These are phyloP conservation scores for Apotomis capreana DNA, from an alignment of 2,888 invertebrate genomes.

Conservation along the genomic window DNA sequence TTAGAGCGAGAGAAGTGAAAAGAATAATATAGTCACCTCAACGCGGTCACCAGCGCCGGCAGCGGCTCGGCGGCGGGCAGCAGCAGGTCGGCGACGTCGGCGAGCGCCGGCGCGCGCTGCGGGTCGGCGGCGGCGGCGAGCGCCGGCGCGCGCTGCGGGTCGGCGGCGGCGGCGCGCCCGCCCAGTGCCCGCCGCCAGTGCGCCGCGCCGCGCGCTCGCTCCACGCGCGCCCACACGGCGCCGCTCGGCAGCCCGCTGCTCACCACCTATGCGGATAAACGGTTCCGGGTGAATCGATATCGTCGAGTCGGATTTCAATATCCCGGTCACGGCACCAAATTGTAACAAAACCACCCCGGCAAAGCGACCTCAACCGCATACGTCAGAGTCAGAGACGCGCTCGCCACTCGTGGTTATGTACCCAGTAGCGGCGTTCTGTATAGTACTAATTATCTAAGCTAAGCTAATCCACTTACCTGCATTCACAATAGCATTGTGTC, in stretches of 20 bases:
- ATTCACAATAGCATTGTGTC: no score
- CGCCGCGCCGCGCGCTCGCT: conserved; percentile 87
- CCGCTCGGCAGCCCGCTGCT: conserved; percentile 86
- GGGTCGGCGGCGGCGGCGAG: conserved; percentile 84
- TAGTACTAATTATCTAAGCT: no score
- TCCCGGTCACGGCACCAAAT: background rate
- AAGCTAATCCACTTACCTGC: no score
- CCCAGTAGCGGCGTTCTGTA: no score
- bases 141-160: conserved; percentile 81
- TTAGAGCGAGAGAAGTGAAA: no score
- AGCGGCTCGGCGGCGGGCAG: conserved; percentile 85
- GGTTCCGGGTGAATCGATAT: background rate
- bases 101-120: conserved; percentile 86
- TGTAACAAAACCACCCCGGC: background rate
- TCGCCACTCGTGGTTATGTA: no score
- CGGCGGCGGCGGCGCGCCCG: conserved; percentile 84
- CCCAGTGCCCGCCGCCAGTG: conserved; percentile 86
- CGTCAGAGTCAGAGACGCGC: no score
- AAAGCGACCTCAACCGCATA: no score
- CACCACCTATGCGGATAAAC: conserved; percentile 50
- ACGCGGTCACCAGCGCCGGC: conserved; percentile 69
- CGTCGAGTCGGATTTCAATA: background rate
- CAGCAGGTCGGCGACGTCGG: conserved; percentile 87
- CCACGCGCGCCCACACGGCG: conserved; percentile 89
- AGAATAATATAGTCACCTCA: conserved; percentile 9